Base-by-base conservation (phyloP, 1,140 invertebrate genomes). In the Megalopta genalis region DNA sequence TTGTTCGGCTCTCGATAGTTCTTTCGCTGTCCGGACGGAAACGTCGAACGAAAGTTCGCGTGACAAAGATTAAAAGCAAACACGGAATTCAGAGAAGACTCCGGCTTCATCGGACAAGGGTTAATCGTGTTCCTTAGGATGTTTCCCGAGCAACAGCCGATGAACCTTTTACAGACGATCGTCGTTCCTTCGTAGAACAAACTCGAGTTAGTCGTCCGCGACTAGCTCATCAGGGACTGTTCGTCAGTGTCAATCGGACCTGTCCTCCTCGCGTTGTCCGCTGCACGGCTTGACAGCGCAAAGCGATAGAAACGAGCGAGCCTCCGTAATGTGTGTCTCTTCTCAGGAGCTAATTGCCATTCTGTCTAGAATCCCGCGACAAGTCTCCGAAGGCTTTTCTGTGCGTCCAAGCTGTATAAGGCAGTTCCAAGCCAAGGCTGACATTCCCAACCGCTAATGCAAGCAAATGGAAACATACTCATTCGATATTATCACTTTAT, bases 271-370 rank as follows among this genome's bases (percentile, higher is more conserved):
- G 52, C 52, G 52, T 57, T n/a, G 52, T 57, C 52, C 52, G 21
- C 21, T 7, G 52, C 54, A 7, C 54, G 54, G 54, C 54, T n/a
- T 57, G 54, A 57, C 54, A 57, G 54, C 54, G 21, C 54, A 57
- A 57, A 57, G 54, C 54, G 54, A 57, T 57, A 57, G 54, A 57
- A 57, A 21, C 54, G 54, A 57, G 54, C 52, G 1, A 9, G 54
- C 6, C 21, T 7, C 32, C 60, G 67, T 64, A 54, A 76, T 18
- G 64, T 64, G 59, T 77, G 62, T 78, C 80, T 49, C 64, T 54
- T 54, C 46, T 49, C n/a, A 9, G 23, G 3, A 68, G 75, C 76
- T 82, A 77, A 82, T 78, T 82, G 76, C 80, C 63, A 64, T 82
- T 72, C 66, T 67, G 68, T 71, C 74, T 62, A 39, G 49, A 52